Conservation (phyloP, 2,797 vertebrate species). For the Neopelma chrysocephalum region DNA sequence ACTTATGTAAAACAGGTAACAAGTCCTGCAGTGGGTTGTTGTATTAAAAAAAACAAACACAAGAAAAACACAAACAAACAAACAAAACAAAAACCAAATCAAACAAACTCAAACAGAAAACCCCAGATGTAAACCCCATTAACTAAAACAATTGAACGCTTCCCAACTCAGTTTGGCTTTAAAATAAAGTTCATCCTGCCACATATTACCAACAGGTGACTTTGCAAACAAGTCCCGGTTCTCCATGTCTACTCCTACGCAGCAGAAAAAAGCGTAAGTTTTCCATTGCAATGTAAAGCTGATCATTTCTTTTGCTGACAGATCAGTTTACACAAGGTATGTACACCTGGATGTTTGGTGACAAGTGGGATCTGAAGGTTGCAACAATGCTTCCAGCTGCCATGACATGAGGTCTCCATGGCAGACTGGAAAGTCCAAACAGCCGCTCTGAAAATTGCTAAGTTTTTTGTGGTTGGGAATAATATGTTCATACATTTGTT, state of each 20-base stretch:
- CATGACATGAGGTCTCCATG: neutral
- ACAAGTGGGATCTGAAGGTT: neutral
- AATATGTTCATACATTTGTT: neutral
- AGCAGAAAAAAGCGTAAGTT: neutral
- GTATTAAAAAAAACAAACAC: neutral
- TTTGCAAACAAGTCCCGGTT: neutral
- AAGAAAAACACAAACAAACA: neutral
- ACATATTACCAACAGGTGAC: fast-evolving
- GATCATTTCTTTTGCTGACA: neutral
- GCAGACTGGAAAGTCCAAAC: neutral
- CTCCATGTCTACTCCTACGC: neutral
- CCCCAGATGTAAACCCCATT: neutral
- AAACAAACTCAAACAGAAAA: neutral
- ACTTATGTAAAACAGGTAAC: neutral
- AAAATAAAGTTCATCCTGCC: neutral
- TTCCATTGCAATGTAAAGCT: neutral
- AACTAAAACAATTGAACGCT: neutral
- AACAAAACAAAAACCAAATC: neutral
- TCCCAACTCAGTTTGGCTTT: neutral
- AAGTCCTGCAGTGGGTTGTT: neutral
- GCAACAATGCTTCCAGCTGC: neutral
- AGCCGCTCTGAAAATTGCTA: neutral
- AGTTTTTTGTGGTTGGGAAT: neutral
- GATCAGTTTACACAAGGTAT: neutral
- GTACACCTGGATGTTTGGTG: neutral